These are phyloP conservation scores for Latheticus oryzae DNA, from an alignment of 2,888 invertebrate species.

Conservation along the genomic window DNA sequence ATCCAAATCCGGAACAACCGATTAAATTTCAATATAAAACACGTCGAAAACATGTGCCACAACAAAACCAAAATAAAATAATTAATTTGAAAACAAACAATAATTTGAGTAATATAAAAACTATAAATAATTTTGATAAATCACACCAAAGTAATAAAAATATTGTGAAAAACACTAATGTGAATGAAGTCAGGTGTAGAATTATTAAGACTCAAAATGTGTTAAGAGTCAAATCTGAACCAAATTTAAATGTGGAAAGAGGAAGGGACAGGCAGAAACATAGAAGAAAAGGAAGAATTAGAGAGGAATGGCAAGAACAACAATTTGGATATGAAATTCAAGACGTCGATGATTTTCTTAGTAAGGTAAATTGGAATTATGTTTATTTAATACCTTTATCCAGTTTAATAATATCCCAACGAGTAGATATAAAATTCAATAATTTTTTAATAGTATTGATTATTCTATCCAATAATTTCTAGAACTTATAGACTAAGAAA, in stretches of 20 bases:
- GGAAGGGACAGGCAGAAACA: slow-evolving; percentile 68
- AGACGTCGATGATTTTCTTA: slow-evolving; percentile 82
- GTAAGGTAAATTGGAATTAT: slow-evolving; percentile 69
- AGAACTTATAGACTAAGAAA: too few species aligned
- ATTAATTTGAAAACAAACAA: slow-evolving; percentile 44
- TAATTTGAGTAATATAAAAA: slow-evolving; percentile 48
- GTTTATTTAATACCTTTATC: neutral
- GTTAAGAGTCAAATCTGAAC: slow-evolving; percentile 68
- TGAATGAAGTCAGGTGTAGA: slow-evolving; percentile 51
- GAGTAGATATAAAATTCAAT: too few species aligned
- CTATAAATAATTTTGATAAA: slow-evolving; percentile 44
- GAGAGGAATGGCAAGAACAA: slow-evolving; percentile 57
- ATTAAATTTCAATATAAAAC: slow-evolving; percentile 65
- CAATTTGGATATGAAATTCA: slow-evolving; percentile 83
- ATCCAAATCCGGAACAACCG: slow-evolving; percentile 63
- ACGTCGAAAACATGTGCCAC: slow-evolving; percentile 54
- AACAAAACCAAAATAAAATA: slow-evolving; percentile 40
- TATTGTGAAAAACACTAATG: slow-evolving; percentile 48
- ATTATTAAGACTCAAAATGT: slow-evolving; percentile 51
- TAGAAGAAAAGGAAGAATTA: slow-evolving; percentile 60
- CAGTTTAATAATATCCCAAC: neutral
- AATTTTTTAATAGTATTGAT: too few species aligned
- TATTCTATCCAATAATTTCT: too few species aligned
- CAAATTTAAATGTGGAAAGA: slow-evolving; percentile 68
- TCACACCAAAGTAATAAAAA: slow-evolving; percentile 49